Conservation (phyloP, 2,888 invertebrate genomes). For the Branchinecta sandiegonensis region DNA sequence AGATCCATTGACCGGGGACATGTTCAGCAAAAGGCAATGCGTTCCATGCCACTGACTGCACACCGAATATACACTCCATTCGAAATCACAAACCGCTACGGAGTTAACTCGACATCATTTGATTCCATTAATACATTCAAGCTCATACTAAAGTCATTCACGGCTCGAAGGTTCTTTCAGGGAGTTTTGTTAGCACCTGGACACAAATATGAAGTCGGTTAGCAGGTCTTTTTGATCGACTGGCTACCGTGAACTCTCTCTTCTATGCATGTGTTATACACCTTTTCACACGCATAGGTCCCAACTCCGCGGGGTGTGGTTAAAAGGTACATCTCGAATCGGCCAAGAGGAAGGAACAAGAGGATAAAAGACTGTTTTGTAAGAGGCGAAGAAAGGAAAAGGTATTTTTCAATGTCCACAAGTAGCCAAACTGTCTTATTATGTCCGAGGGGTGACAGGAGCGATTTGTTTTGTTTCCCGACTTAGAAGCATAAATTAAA, state of each 20-base stretch:
- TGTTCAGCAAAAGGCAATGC: constrained; percentile 16
- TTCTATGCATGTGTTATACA: too few species aligned
- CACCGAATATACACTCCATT: constrained; percentile 15
- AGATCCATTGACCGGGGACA: neutral
- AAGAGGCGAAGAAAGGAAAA: too few species aligned
- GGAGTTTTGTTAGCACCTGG: constrained; percentile 10
- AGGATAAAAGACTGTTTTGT: too few species aligned
- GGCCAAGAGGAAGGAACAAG: too few species aligned
- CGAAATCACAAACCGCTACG: constrained; percentile 10
- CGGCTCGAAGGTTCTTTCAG: constrained; percentile 11
- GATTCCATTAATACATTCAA: constrained; percentile 8
- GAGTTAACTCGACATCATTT: constrained; percentile 16
- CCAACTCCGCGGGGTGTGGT: too few species aligned
- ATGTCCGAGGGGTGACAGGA: too few species aligned
- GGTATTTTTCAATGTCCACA: too few species aligned
- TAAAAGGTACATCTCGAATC: too few species aligned
- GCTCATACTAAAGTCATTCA: neutral
- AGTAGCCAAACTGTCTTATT: too few species aligned
- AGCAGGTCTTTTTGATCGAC: constrained; percentile 5
- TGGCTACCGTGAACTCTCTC: constrained; percentile 12
- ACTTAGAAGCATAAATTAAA: too few species aligned
- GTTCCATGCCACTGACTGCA: constrained; percentile 15
- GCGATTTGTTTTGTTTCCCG: too few species aligned
- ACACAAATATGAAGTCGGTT: neutral
- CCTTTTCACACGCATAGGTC: too few species aligned